Evolutionary conservation across 92 coral and sea anemone species (phyloP).

Genomic region (Hydrozoanthus gracilis): DNA sequence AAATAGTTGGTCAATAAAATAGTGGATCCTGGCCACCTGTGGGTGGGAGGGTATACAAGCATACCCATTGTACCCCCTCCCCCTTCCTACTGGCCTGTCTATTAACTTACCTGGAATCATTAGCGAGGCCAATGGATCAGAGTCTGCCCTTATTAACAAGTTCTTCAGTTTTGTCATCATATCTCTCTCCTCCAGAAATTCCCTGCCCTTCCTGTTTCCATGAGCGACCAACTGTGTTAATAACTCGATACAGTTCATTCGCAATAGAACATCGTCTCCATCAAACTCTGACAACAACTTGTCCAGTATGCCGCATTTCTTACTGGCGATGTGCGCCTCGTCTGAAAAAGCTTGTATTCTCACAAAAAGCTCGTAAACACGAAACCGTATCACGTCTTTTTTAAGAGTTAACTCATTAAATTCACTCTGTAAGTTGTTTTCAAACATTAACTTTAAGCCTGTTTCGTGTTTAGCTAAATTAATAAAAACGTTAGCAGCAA

Average conservation of each 20-base stretch:
- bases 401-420: conserved; percentile 71
- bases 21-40: too few species aligned
- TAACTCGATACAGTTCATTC: conserved; percentile 90
- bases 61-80: not conserved
- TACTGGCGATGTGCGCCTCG: conserved; percentile 65
- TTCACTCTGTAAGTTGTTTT: conserved; percentile 82
- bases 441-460: conserved; percentile 81
- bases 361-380: conserved; percentile 87
- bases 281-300: conserved; percentile 80
- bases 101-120: conserved; percentile 81
- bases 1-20: too few species aligned
- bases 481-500: conserved; percentile 74
- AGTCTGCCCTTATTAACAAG: conserved; percentile 67
- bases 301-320: conserved; percentile 69
- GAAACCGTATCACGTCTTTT: conserved; percentile 80
- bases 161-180: conserved; percentile 71
- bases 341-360: conserved; percentile 69
- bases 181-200: conserved; percentile 79
- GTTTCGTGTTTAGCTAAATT: conserved; percentile 81
- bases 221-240: conserved; percentile 77
- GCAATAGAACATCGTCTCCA: conserved; percentile 85
- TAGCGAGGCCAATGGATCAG: conserved; percentile 75
- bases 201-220: conserved; percentile 71
- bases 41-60: not conserved
- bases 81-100: not conserved